Conservation (phyloP, 2,888 invertebrate species). For the Ceramica pisi region DNA sequence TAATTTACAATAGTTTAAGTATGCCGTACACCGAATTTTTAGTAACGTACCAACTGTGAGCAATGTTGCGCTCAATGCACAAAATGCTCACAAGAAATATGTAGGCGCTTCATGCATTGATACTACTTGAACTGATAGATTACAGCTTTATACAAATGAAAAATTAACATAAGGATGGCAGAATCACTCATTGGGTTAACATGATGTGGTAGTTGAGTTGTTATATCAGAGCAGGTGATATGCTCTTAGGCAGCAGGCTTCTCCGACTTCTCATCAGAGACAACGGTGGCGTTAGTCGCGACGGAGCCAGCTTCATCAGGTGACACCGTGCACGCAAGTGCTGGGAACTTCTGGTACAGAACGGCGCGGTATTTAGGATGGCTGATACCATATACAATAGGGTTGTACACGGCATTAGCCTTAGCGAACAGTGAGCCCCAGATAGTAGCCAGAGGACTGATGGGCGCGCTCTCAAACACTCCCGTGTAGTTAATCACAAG, state of each 20-base stretch:
- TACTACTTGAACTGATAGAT: constrained; percentile 74
- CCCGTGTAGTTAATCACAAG: constrained; percentile 95
- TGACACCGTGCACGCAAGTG: constrained; percentile 92
- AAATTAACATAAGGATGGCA: constrained; percentile 65
- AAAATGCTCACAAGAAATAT: constrained; percentile 77
- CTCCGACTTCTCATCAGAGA: constrained; percentile 93
- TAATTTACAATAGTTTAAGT: constrained; percentile 32
- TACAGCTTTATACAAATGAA: constrained; percentile 29
- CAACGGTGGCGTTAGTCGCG: constrained; percentile 92
- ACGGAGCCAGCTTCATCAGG: constrained; percentile 92
- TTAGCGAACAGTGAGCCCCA: constrained; percentile 98
- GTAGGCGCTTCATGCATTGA: constrained; percentile 70
- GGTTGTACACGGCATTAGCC: constrained; percentile 97
- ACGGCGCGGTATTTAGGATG: constrained; percentile 95
- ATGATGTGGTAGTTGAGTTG: constrained; percentile 54
- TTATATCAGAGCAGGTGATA: constrained; percentile 26
- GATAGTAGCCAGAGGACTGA: constrained; percentile 95
- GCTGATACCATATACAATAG: constrained; percentile 97
- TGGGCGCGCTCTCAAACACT: constrained; percentile 93
- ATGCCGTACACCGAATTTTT: constrained; percentile 27
- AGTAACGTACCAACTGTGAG: constrained; percentile 2
- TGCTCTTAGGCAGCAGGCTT: constrained; percentile 91
- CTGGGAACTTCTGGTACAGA: constrained; percentile 94
- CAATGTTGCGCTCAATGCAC: constrained; percentile 26
- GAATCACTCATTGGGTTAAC: constrained; percentile 75